phyloP scores from a whole-genome alignment of 92 coral and sea anemone species.

The Parazoanthus swiftii region DNA sequence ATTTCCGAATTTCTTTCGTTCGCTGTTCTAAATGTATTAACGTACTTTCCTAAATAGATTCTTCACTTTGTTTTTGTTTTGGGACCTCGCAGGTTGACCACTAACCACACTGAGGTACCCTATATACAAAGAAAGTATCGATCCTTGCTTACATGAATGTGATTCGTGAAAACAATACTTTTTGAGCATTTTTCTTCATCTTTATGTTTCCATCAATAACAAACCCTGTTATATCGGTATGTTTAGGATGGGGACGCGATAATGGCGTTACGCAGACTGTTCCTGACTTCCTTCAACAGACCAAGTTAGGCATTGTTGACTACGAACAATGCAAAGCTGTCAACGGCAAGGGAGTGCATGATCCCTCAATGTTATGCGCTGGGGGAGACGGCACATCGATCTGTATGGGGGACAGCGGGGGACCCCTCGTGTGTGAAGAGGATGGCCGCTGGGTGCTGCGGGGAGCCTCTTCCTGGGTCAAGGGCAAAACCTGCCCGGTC shows the following conservation, averaged over 20 bases:
- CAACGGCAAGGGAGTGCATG: constrained; percentile 26
- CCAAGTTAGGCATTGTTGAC: not conserved
- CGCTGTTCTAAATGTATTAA: too few relatives aligned
- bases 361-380: constrained; percentile 34
- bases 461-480: constrained; percentile 22
- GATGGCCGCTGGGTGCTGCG: constrained; percentile 26
- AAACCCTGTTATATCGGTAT: not conserved
- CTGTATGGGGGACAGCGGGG: constrained; percentile 40
- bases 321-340: constrained; percentile 11
- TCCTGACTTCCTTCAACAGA: constrained; percentile 41
- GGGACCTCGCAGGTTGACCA: too few relatives aligned
- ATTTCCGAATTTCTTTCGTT: too few relatives aligned
- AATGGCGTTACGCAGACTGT: constrained; percentile 21
- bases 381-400: constrained; percentile 21
- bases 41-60: too few relatives aligned
- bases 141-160: too few relatives aligned
- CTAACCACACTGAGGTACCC: too few relatives aligned
- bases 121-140: too few relatives aligned
- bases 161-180: too few relatives aligned
- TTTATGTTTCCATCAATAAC: too few relatives aligned
- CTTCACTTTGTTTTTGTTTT: too few relatives aligned
- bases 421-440: constrained; percentile 31
- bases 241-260: constrained; percentile 27
- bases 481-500: constrained; percentile 35
- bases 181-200: too few relatives aligned